Evolutionary conservation across 2,888 invertebrate genomes (phyloP).

Genomic region (Trissonchulus latispiculum): DNA sequence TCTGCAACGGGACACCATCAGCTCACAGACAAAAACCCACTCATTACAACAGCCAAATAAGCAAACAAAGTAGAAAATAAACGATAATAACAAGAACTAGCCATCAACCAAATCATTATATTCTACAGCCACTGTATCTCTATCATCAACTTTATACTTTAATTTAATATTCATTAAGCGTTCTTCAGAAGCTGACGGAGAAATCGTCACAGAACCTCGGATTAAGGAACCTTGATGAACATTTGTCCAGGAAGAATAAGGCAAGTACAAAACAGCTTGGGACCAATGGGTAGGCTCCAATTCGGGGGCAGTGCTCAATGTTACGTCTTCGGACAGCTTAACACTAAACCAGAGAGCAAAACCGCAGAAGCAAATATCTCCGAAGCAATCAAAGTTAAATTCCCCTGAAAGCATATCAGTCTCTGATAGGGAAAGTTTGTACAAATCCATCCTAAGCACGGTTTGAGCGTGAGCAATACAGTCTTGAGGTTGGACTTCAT

Average conservation of each 20-base stretch:
- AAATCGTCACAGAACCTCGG: not conserved
- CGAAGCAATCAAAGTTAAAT: not conserved
- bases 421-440: not conserved
- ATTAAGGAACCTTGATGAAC: not conserved
- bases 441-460: not conserved
- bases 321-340: not conserved
- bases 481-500: not conserved
- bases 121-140: too few relatives aligned
- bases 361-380: not conserved
- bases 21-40: too few relatives aligned
- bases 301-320: not conserved
- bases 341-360: slow-evolving; percentile 10
- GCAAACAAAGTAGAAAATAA: too few relatives aligned
- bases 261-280: slow-evolving; percentile 4
- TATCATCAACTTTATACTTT: too few relatives aligned
- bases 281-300: not conserved
- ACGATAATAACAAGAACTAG: too few relatives aligned
- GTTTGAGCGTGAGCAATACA: not conserved
- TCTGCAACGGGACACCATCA: too few relatives aligned
- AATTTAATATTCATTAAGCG: too few relatives aligned
- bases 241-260: not conserved
- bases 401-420: too few relatives aligned
- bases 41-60: too few relatives aligned
- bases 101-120: too few relatives aligned
- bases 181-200: not conserved